Base-by-base conservation (phyloP, 2,113 vertebrate species). In the Struthidea cinerea region DNA sequence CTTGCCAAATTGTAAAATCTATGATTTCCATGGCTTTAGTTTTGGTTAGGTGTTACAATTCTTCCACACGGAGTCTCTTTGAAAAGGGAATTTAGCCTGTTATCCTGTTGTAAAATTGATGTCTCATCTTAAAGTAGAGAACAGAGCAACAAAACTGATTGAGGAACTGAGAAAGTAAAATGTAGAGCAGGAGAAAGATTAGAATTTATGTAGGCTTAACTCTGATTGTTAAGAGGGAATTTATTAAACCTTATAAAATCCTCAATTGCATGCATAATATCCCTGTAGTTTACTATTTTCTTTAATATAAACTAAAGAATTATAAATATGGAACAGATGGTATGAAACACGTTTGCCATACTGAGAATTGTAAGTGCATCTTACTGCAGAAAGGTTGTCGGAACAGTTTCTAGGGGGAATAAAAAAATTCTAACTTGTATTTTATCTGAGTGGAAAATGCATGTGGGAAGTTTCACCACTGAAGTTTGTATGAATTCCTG, bases 291-390 rank as follows among this genome's bases (percentile, higher is more conserved):
- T 97, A 96, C 83, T 60, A 59, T 94, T 96, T 97, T 64, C 93
- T 94, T 87, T 97, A 94, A 94, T 97, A 94, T 93, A 95, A 97
- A 93, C 64, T 57, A 95, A 97, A 70, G 91, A 94, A 90, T 84
- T 79, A 94, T 90, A 95, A 96, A 96, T 94, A 95, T 79, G 87
- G 92, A 98, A 95, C 97, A 98, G 95, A 96, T 97, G 96, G 95
- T 81, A 95, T 95, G 88, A 96, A 92, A 86, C 93, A 94, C 14
- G 4, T 94, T 97, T 97, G 91, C 61, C 68, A 87, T 94, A 89
- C 47, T 59, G 49, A 76, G 84, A 95, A 93, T 91, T 3, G 2
- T 69, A 89, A 94, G 85, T 74, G 61, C 32, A 56, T 86, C 83
- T 89, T 91, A 83, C 85, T 85, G 60, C 56, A 87, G 76, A 84